phyloP scores from a whole-genome alignment of 1,140 invertebrate species.

The Drosophila littoralis region DNA sequence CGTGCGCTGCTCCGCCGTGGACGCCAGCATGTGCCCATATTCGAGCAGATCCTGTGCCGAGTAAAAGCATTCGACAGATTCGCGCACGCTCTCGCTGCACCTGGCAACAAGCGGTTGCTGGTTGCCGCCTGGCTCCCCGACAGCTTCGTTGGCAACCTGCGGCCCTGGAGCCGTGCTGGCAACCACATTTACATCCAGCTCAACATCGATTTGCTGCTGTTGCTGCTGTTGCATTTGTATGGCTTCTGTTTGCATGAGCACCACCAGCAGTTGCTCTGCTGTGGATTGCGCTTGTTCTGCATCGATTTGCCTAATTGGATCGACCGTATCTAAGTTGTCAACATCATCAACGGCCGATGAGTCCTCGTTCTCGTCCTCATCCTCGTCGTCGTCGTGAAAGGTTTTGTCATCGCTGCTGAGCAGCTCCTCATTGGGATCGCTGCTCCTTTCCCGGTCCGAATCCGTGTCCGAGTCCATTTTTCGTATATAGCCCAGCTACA shows the following conservation, averaged over 20 bases:
- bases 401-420: conserved; percentile 74
- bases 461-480: conserved; percentile 55
- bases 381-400: conserved; percentile 61
- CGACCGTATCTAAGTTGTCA: conserved; percentile 10
- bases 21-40: conserved; percentile 68
- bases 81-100: conserved; percentile 64
- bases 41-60: conserved; percentile 79
- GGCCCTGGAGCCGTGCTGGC: neutral
- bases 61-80: conserved; percentile 76
- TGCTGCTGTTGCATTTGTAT: conserved; percentile 39
- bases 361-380: conserved; percentile 52
- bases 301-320: conserved; percentile 30
- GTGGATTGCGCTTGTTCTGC: conserved; percentile 23
- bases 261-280: conserved; percentile 26
- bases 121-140: neutral
- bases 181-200: neutral
- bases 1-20: conserved; percentile 60
- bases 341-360: conserved; percentile 50
- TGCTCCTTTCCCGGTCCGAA: conserved; percentile 68
- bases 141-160: neutral
- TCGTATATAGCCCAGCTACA: no score
- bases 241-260: conserved; percentile 60
- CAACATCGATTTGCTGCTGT: conserved; percentile 60
- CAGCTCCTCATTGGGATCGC: conserved; percentile 73
- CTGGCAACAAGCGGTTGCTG: conserved; percentile 14